A percentile compares a stretch with the other conserved stretches of the same genome.
Evolutionary conservation across 1,140 invertebrate genomes (phyloP).

Genomic region (Camponotus floridanus): DNA sequence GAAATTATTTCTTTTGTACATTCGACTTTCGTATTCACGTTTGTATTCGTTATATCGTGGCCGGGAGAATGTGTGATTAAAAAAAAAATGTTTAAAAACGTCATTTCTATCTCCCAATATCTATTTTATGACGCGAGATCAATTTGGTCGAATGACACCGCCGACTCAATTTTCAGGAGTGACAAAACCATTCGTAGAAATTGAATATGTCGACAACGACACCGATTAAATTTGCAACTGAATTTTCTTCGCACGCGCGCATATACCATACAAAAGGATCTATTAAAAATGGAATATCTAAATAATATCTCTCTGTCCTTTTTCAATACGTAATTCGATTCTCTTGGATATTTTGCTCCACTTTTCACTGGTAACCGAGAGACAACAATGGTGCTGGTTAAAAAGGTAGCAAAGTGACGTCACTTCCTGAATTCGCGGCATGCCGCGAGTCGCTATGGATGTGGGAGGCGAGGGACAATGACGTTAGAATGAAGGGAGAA

Average conservation of each 20-base stretch:
- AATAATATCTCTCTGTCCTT: background rate
- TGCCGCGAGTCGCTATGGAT: conserved; percentile 47
- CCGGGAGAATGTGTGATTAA: conserved; percentile 22
- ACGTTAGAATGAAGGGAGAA: conserved; percentile 78
- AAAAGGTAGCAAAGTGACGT: conserved; percentile 27
- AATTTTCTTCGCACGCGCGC: background rate
- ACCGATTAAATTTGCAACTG: conserved; percentile 16
- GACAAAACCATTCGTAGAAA: conserved; percentile 43
- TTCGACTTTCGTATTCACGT: background rate
- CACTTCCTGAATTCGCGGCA: conserved; percentile 49
- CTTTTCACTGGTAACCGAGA: conserved; percentile 18
- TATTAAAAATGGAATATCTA: background rate
- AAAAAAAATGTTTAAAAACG: background rate
- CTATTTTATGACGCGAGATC: conserved; percentile 20
- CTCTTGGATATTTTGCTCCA: conserved; percentile 20
- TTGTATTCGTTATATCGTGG: background rate
- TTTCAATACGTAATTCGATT: conserved; percentile 18
- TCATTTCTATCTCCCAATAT: conserved; percentile 25
- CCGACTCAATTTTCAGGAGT: conserved; percentile 36
- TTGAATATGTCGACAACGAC: conserved; percentile 35
- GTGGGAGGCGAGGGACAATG: conserved; percentile 72
- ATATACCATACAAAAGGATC: background rate
- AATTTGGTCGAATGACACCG: conserved; percentile 5
- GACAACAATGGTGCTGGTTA: background rate
- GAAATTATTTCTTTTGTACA: background rate